Percentiles rank a stretch among this genome's conserved stretches.
phyloP scores from a whole-genome alignment of 2,888 invertebrate genomes.

The Polietes domitor region DNA sequence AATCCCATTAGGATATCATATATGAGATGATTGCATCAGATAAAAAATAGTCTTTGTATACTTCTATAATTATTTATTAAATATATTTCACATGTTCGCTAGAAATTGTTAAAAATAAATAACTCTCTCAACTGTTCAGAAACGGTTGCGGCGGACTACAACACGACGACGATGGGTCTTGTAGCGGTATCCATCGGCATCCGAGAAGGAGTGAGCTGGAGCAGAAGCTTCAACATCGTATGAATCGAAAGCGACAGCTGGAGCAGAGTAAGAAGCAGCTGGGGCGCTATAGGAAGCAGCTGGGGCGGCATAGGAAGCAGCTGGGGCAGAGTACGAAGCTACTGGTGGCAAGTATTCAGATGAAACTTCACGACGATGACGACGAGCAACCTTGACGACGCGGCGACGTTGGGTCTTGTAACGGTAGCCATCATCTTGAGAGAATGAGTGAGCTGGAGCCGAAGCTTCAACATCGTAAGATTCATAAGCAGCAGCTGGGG shows the following conservation, averaged over 20 bases:
- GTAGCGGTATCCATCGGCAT: conserved; percentile 63
- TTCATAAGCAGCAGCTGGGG: conserved; percentile 33
- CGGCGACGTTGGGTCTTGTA: conserved; percentile 63
- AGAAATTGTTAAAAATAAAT: no score
- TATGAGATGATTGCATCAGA: no score
- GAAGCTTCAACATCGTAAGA: conserved; percentile 3
- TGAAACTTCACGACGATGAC: conserved; percentile 62
- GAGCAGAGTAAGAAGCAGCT: conserved; percentile 30
- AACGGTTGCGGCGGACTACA: conserved; percentile 50
- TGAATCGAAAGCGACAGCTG: background rate
- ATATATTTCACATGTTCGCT: no score
- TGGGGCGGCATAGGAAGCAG: conserved; percentile 53
- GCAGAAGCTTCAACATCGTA: conserved; percentile 6
- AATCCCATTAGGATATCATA: no score
- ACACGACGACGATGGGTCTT: conserved; percentile 63
- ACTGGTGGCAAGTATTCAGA: conserved; percentile 73
- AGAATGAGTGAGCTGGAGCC: conserved; percentile 45
- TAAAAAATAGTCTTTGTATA: no score
- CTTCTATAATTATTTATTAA: no score
- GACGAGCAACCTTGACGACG: conserved; percentile 57
- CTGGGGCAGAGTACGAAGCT: conserved; percentile 64
- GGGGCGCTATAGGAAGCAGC: conserved; percentile 29
- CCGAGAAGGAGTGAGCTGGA: conserved; percentile 54
- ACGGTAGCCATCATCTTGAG: conserved; percentile 59
- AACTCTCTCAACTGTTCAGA: no score